Base-by-base conservation (phyloP, 2,113 vertebrate genomes). In the Phalacrocorax brasilianus region DNA sequence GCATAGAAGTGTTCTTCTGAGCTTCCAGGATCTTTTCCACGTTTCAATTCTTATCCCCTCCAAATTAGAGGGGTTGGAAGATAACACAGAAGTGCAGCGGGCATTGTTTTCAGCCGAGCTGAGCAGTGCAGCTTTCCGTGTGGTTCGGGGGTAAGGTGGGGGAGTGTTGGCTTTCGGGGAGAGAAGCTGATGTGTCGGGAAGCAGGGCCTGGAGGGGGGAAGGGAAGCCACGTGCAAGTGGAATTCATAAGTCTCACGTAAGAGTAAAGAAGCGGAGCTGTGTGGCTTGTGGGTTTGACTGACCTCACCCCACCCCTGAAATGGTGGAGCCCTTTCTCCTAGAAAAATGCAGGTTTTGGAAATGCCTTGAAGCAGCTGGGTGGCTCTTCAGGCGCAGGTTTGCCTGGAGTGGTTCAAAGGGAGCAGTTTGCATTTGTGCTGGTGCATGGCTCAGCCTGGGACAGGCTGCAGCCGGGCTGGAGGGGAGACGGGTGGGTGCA, bases 321-420 rank as follows among this genome's bases (percentile, higher is more conserved):
- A 17, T 5, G 23, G 32, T 50, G 12, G 33, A 94, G 62, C 50
- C 18, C 17, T 66, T 93, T 72, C 27, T 80, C 23, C 12, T 20
- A 8, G 20, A 24, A 40, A 56, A 10, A 4, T 3, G 1, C 8
- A 4, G 40, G 1, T 47, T 93, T 71, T 53, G 75, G 62, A 23
- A 38, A 35, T 14, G 67, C 47, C 4, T 0, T 15, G 6, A 22
- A 22, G 66, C 35, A 53, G 20, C 58, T 56, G 77, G 11, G n/a
- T 85, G 78, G 6, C 59, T 81, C 12, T 42, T 21, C 19, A 33
- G 61, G 55, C 44, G 55, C 0, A 1, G 35, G 21, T 28, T 68
- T 30, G 58, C 35, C 27, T 0, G 0, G 15, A 10, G 42, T 0
- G 0, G 45, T 66, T 72, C 42, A 9, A 1, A 38, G 0, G 6